Percentiles rank a stretch among this genome's conserved stretches.
phyloP scores from a whole-genome alignment of 2,797 vertebrate species.

The Martes flavigula region DNA sequence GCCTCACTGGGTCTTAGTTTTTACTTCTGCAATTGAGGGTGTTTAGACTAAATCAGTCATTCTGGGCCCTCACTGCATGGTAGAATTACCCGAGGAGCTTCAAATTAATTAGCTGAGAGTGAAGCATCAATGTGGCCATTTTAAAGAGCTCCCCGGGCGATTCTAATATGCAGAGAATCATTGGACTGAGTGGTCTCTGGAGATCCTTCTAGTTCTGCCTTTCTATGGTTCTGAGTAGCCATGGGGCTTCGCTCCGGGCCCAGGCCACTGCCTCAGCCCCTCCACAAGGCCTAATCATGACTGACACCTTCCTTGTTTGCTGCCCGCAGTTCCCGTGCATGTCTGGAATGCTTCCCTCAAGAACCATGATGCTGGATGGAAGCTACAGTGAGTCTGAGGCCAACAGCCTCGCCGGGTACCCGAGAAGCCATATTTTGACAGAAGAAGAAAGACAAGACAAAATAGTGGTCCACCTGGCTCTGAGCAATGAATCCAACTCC shows the following conservation, averaged over 20 bases:
- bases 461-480: slow-evolving; percentile 91
- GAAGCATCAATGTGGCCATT: background rate
- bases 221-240: background rate
- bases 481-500: slow-evolving; percentile 88
- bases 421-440: slow-evolving; percentile 86
- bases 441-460: slow-evolving; percentile 92
- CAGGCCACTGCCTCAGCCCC: background rate
- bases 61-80: background rate
- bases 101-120: background rate
- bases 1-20: background rate
- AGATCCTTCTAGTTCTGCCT: background rate
- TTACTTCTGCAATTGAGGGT: background rate
- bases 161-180: background rate
- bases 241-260: background rate
- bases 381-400: slow-evolving; percentile 92
- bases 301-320: slow-evolving; percentile 54
- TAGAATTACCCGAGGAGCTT: background rate
- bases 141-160: background rate
- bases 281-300: background rate
- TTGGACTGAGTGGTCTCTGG: background rate
- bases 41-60: background rate
- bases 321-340: slow-evolving; percentile 88
- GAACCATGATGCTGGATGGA: slow-evolving; percentile 93
- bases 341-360: slow-evolving; percentile 91
- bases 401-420: slow-evolving; percentile 94